These are phyloP conservation scores for Ceyx erithaca DNA, from an alignment of 2,797 vertebrate species.

Conservation along the genomic window DNA sequence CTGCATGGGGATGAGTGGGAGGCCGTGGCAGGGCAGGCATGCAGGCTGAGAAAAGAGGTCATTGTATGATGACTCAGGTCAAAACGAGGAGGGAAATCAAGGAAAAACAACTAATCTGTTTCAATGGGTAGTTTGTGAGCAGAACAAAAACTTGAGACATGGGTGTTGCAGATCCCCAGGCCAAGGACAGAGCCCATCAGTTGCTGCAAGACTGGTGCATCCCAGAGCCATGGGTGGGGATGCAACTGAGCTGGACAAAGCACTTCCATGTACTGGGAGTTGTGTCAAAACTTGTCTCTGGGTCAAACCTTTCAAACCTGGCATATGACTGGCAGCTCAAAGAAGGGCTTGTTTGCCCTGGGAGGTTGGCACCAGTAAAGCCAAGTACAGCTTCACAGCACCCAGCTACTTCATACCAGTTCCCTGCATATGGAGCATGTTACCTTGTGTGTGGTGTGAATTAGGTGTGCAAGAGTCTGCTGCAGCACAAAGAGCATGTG, in stretches of 20 bases:
- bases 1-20: not conserved
- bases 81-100: not conserved
- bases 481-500: not conserved
- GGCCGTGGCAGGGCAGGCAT: not conserved
- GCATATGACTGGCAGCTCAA: not conserved
- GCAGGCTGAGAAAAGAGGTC: not conserved
- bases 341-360: not conserved
- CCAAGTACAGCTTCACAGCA: not conserved
- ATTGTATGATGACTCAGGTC: fast-evolving
- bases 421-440: not conserved
- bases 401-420: not conserved
- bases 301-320: not conserved
- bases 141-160: not conserved
- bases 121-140: not conserved
- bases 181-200: not conserved
- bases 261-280: not conserved
- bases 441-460: not conserved
- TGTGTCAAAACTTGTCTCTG: not conserved
- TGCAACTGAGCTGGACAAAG: not conserved
- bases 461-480: not conserved
- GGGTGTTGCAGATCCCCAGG: not conserved
- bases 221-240: not conserved
- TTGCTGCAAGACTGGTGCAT: not conserved
- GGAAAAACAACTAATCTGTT: not conserved
- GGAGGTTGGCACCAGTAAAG: not conserved